Evolutionary conservation across 2,113 vertebrate species (phyloP).

Genomic region (Benitochromis conjunctus): DNA sequence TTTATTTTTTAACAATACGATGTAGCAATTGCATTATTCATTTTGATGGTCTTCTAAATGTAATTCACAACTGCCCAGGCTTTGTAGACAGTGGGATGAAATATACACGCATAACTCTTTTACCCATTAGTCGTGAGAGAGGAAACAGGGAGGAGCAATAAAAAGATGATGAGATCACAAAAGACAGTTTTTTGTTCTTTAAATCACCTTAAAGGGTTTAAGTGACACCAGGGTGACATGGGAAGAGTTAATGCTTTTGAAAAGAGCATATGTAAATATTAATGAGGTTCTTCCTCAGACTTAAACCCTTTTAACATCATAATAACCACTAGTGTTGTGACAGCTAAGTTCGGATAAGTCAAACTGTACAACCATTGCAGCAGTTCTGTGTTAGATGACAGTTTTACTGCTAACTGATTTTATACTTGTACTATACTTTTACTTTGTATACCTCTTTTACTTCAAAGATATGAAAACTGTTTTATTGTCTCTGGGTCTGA

Average conservation of each 20-base stretch:
- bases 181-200: constrained; percentile 41
- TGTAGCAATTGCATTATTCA: constrained; percentile 26
- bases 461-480: neutral
- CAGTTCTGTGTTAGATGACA: neutral
- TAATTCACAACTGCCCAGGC: neutral
- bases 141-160: constrained; percentile 32
- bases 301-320: neutral
- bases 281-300: constrained; percentile 16
- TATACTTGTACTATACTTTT: neutral
- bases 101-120: constrained; percentile 24
- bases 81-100: constrained; percentile 12
- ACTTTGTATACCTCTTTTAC: neutral
- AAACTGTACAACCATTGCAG: neutral
- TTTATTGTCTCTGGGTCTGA: neutral
- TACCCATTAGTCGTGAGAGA: constrained; percentile 31
- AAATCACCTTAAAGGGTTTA: constrained; percentile 37
- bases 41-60: constrained; percentile 36
- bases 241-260: constrained; percentile 27
- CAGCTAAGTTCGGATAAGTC: neutral
- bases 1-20: neutral
- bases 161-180: constrained; percentile 49
- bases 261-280: constrained; percentile 52
- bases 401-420: neutral
- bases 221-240: constrained; percentile 10
- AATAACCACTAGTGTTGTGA: neutral